These are phyloP conservation scores for Syrmaticus mikado DNA, from an alignment of 2,113 vertebrate species.

Conservation along the genomic window DNA sequence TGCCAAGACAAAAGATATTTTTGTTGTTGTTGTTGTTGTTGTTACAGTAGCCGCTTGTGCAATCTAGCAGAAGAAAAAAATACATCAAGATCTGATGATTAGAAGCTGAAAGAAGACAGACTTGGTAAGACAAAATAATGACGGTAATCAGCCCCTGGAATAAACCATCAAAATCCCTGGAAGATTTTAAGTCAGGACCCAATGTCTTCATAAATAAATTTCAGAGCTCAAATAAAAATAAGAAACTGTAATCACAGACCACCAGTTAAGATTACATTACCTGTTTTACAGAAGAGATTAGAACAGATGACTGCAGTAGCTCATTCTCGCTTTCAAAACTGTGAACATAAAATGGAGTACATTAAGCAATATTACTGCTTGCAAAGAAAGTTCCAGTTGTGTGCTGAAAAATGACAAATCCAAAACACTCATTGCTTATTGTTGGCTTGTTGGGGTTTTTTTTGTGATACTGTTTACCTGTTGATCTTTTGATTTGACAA, in stretches of 20 bases:
- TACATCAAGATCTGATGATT: not conserved
- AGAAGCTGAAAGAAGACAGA: not conserved
- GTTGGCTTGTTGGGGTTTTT: not conserved
- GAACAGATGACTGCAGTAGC: not conserved
- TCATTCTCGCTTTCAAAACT: not conserved
- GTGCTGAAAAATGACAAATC: not conserved
- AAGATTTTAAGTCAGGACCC: not conserved
- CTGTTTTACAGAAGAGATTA: not conserved
- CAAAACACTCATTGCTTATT: not conserved
- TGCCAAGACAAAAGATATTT: not conserved
- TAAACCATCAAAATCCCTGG: not conserved
- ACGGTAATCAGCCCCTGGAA: not conserved
- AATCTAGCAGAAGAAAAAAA: not conserved
- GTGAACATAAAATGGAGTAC: not conserved
- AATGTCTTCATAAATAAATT: not conserved
- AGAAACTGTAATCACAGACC: not conserved
- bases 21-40: too few species aligned
- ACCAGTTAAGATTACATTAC: not conserved
- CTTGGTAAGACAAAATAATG: not conserved
- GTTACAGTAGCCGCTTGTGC: not conserved
- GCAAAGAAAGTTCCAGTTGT: not conserved
- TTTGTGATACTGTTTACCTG: not conserved
- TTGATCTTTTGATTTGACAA: not conserved
- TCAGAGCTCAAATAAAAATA: not conserved
- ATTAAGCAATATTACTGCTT: not conserved